Conservation (phyloP, 64 coral and sea anemone genomes). For the Montipora sp. region DNA sequence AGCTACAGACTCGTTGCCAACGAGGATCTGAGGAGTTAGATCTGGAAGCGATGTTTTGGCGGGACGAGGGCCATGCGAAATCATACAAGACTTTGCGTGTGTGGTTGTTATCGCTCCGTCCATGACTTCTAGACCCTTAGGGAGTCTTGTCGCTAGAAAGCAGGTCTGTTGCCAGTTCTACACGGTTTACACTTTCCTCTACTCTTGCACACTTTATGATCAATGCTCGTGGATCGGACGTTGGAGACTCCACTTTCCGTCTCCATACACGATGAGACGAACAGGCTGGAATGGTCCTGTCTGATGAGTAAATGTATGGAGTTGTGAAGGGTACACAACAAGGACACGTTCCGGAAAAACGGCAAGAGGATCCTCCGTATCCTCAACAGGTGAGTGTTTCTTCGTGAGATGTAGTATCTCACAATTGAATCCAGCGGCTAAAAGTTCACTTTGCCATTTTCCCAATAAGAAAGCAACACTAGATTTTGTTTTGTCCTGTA, state of each 20-base stretch:
- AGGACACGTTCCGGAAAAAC: slow-evolving; percentile 11
- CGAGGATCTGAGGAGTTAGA: neutral
- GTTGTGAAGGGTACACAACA: slow-evolving; percentile 6
- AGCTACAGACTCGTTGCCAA: slow-evolving; percentile 5
- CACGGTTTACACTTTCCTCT: slow-evolving; percentile 1
- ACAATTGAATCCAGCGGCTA: slow-evolving; percentile 4
- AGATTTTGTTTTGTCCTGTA: slow-evolving; percentile 32
- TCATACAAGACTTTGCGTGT: slow-evolving; percentile 23
- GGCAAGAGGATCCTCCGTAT: slow-evolving; percentile 1
- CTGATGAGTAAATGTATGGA: neutral
- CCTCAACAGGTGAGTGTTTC: slow-evolving; percentile 7
- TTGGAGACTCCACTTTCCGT: slow-evolving; percentile 13
- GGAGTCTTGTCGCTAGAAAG: slow-evolving; percentile 10
- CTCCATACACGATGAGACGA: slow-evolving; percentile 1
- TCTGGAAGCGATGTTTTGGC: neutral
- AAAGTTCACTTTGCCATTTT: slow-evolving; percentile 24
- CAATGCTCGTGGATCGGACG: slow-evolving; percentile 1
- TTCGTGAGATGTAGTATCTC: slow-evolving; percentile 10
- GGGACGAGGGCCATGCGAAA: slow-evolving; percentile 18
- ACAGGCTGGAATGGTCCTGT: slow-evolving; percentile 16
- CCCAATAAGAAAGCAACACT: neutral
- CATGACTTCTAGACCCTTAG: slow-evolving; percentile 4
- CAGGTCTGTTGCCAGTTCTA: neutral
- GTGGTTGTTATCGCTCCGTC: slow-evolving; percentile 3
- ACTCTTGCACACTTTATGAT: neutral